phyloP scores from a whole-genome alignment of 2,797 vertebrate genomes.

The Pangasius larnaudii region DNA sequence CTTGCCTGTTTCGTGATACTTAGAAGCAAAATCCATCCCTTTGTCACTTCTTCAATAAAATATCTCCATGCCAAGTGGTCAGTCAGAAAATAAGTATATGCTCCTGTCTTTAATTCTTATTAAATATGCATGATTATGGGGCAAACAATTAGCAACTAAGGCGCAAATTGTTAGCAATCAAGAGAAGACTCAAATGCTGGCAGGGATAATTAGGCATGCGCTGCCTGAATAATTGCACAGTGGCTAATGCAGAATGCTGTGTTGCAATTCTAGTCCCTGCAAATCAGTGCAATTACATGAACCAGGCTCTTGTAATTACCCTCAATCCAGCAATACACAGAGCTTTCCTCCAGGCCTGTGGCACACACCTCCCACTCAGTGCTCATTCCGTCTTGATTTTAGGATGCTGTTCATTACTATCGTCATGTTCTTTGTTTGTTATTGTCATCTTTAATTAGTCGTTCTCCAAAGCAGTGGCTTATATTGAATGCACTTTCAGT shows the following conservation, averaged over 20 bases:
- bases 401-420: constrained; percentile 22
- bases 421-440: constrained; percentile 12
- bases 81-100: constrained; percentile 26
- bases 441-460: constrained; percentile 15
- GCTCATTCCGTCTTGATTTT: constrained; percentile 21
- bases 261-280: constrained; percentile 66
- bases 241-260: constrained; percentile 72
- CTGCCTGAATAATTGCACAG: constrained; percentile 78
- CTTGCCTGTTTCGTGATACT: neutral
- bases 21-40: constrained; percentile 11
- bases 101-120: constrained; percentile 46
- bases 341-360: constrained; percentile 15
- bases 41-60: neutral
- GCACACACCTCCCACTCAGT: constrained; percentile 1
- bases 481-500: neutral
- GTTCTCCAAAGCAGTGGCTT: neutral
- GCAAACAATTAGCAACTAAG: constrained; percentile 74
- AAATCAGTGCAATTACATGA: constrained; percentile 71
- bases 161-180: constrained; percentile 76
- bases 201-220: constrained; percentile 72
- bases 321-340: constrained; percentile 22
- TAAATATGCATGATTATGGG: constrained; percentile 49
- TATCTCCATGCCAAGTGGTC: neutral
- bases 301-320: constrained; percentile 67
- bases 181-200: constrained; percentile 69